Conservation (phyloP, 2,113 vertebrate species). For the Gnathonemus echidnorhynchus region DNA sequence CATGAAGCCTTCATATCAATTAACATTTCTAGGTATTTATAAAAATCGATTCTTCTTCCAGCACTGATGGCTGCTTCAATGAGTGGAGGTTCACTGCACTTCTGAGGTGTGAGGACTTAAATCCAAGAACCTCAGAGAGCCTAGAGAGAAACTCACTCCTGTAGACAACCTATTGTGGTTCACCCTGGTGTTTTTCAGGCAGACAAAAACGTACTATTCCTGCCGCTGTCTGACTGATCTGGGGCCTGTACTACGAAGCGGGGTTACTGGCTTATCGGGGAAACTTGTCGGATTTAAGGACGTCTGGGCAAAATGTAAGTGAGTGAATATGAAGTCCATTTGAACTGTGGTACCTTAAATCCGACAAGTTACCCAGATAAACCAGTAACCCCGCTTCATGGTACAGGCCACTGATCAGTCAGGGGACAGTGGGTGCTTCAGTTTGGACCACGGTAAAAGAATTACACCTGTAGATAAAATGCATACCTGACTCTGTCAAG, state of each 20-base stretch:
- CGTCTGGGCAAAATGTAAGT: no score
- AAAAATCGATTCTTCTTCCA: neutral
- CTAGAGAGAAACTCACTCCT: neutral
- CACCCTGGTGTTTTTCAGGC: no score
- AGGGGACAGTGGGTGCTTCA: neutral
- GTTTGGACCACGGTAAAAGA: neutral
- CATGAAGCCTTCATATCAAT: neutral
- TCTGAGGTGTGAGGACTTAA: neutral
- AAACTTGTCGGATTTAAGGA: no score
- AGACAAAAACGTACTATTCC: neutral
- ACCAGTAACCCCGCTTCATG: no score
- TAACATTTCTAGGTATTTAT: neutral
- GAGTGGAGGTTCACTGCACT: neutral
- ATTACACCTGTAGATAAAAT: neutral
- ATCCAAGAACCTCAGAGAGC: neutral
- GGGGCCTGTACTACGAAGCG: no score
- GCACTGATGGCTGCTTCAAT: neutral
- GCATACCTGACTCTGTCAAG: neutral
- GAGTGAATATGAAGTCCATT: no score
- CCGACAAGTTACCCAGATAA: no score
- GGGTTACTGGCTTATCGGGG: no score
- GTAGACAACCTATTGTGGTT: neutral
- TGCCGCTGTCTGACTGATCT: neutral
- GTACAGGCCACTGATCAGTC: neutral
- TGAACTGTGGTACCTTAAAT: no score